Percentiles rank a stretch among this genome's conserved stretches.
Evolutionary conservation across 2,888 invertebrate genomes (phyloP).

Genomic region (Endotricha flammealis): DNA sequence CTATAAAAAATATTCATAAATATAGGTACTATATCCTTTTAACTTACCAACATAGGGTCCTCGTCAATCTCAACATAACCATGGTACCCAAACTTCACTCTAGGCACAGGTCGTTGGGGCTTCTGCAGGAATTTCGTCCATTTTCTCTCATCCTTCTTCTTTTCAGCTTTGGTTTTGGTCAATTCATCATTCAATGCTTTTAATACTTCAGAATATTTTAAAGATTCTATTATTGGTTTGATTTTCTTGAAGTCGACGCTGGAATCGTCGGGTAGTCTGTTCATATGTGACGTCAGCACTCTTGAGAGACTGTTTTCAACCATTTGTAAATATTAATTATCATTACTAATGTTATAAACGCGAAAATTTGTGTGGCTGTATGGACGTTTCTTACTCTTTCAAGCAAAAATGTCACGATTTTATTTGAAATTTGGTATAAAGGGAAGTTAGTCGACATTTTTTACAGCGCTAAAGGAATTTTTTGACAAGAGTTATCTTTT

Average conservation of each 20-base stretch:
- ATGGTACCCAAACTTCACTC: slow-evolving; percentile 42
- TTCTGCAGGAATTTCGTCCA: slow-evolving; percentile 88
- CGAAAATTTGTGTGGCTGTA: not conserved
- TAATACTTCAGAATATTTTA: slow-evolving; percentile 83
- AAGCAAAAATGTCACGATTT: too few species aligned
- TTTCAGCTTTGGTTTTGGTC: slow-evolving; percentile 62
- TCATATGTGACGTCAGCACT: slow-evolving; percentile 62
- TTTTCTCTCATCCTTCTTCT: slow-evolving; percentile 77
- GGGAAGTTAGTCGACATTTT: too few species aligned
- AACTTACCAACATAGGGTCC: too few species aligned
- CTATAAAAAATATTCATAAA: not conserved
- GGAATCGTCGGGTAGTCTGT: slow-evolving; percentile 49
- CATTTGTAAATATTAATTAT: too few species aligned
- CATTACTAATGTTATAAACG: too few species aligned
- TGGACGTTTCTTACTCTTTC: too few species aligned
- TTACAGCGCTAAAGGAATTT: too few species aligned
- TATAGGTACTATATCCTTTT: too few species aligned
- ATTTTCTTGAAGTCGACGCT: slow-evolving; percentile 85
- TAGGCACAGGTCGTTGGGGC: slow-evolving; percentile 83
- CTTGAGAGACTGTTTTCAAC: slow-evolving; percentile 49
- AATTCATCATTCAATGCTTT: slow-evolving; percentile 80
- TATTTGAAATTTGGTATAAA: not conserved
- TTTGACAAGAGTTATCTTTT: too few species aligned
- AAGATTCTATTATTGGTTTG: slow-evolving; percentile 80
- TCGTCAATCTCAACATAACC: slow-evolving; percentile 35